These are phyloP conservation scores for Plestiodon gilberti DNA, from an alignment of 2,113 vertebrate species.

Conservation along the genomic window DNA sequence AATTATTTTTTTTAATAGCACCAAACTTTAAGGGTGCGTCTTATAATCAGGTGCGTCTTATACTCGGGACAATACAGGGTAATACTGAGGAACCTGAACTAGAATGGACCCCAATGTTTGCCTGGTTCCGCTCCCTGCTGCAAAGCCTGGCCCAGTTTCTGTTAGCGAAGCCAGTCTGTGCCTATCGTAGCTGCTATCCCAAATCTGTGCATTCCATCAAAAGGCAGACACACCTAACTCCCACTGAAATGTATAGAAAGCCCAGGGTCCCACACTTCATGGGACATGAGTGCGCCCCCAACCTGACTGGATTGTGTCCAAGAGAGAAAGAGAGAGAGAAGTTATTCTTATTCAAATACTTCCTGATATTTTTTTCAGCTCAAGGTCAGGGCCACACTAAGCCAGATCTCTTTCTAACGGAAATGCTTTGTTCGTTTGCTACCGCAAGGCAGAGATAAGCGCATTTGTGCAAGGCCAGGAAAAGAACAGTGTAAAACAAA, in stretches of 20 bases:
- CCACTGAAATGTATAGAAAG: background rate
- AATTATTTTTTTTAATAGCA: no score
- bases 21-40: no score
- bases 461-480: background rate
- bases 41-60: no score
- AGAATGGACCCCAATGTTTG: no score
- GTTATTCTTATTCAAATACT: background rate
- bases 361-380: background rate
- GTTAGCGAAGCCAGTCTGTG: no score
- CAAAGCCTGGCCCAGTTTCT: no score
- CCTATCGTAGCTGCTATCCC: background rate
- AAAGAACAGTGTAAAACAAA: background rate
- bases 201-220: background rate
- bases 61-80: no score
- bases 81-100: no score
- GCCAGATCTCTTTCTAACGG: background rate
- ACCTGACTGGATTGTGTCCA: background rate
- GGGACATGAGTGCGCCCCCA: background rate
- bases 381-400: background rate
- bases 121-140: no score
- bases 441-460: background rate
- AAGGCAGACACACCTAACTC: background rate
- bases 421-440: slow-evolving; percentile 9
- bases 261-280: background rate
- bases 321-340: background rate